Conservation (phyloP, 2,113 vertebrate species). For the Acinonyx jubatus region DNA sequence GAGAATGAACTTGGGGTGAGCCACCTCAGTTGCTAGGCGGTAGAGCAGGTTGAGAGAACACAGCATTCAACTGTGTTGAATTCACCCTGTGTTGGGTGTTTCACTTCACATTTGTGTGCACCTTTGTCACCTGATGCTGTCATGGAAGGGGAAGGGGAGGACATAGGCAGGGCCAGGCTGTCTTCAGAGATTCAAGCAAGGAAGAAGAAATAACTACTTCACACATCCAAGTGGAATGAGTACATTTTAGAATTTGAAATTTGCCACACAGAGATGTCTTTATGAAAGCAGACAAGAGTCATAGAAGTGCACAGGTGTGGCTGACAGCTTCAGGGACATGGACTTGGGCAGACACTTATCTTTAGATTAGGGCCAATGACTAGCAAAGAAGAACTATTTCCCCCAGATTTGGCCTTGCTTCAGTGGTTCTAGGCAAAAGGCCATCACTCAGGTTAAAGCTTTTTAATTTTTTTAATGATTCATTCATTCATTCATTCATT, state of each 20-base stretch:
- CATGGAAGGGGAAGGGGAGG: constrained; percentile 9
- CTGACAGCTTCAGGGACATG: neutral
- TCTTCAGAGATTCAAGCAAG: constrained; percentile 41
- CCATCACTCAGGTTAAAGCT: neutral
- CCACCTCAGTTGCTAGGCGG: constrained; percentile 68
- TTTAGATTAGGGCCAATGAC: neutral
- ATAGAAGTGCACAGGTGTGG: neutral
- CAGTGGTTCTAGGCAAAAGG: neutral
- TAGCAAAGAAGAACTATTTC: neutral
- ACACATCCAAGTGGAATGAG: neutral
- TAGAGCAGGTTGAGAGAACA: constrained; percentile 76
- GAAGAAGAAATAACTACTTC: constrained; percentile 39
- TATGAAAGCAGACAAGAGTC: neutral
- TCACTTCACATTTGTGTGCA: constrained; percentile 74
- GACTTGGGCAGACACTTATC: neutral
- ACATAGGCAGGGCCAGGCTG: constrained; percentile 31
- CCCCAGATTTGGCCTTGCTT: neutral
- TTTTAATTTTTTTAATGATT: neutral
- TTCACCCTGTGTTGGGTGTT: constrained; percentile 53
- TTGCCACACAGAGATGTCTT: neutral
- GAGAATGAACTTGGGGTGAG: constrained; percentile 80
- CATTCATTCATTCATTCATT: too few relatives aligned
- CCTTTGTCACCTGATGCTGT: constrained; percentile 73
- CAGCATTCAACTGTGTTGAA: constrained; percentile 47
- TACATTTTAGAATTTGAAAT: neutral